A percentile compares a stretch with the other conserved stretches of the same genome.
Evolutionary conservation across 2,113 vertebrate genomes (phyloP).

Genomic region (Hystrix cristata): DNA sequence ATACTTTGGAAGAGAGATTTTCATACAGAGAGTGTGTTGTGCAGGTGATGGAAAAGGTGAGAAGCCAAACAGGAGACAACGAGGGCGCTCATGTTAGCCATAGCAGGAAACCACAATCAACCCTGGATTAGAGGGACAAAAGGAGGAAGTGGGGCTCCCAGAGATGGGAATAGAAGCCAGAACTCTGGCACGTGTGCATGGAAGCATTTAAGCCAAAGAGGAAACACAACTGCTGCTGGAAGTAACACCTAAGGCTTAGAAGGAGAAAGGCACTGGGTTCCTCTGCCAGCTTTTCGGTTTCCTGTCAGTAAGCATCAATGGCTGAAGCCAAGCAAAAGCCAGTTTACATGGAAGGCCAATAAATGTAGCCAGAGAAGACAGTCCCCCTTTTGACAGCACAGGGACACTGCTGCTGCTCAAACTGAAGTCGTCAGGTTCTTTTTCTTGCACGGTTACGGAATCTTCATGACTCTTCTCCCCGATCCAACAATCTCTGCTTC

Average conservation of each 20-base stretch:
- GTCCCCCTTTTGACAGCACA: neutral
- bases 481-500: neutral
- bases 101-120: constrained; percentile 73
- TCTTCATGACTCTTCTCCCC: neutral
- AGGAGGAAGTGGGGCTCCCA: constrained; percentile 68
- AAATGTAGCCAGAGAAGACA: neutral
- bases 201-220: neutral
- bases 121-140: constrained; percentile 60
- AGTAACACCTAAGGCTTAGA: neutral
- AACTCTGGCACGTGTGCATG: neutral
- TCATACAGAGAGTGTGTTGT: neutral
- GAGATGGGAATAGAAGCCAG: constrained; percentile 57
- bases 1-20: neutral
- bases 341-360: neutral
- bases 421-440: accelerated
- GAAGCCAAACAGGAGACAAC: constrained; percentile 52
- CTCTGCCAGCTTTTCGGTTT: neutral
- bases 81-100: neutral
- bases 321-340: neutral
- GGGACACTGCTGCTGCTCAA: neutral
- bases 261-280: neutral
- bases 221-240: neutral
- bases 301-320: neutral
- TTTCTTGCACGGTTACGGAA: neutral
- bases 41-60: constrained; percentile 41